Evolutionary conservation across 2,113 vertebrate species (phyloP).

Genomic region (Rhadina sibilatrix): DNA sequence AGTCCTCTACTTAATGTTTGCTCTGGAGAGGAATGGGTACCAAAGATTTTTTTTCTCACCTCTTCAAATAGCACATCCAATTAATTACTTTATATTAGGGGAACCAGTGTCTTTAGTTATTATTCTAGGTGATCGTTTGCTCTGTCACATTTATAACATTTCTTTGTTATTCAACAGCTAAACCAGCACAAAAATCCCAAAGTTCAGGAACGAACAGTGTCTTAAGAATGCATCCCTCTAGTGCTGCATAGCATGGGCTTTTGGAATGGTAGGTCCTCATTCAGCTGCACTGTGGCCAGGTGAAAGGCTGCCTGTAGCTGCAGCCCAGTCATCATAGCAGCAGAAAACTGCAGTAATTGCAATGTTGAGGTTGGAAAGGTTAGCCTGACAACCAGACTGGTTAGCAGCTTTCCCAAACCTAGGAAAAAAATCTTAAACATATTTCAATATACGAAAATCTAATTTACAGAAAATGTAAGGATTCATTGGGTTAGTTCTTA

Average conservation of each 20-base stretch:
- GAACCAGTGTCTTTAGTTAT: background rate
- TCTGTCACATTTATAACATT: background rate
- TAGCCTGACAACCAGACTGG: background rate
- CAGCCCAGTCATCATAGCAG: background rate
- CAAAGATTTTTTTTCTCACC: background rate
- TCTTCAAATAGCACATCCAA: slow-evolving; percentile 29
- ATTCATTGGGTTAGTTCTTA: background rate
- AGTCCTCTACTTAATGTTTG: slow-evolving; percentile 36
- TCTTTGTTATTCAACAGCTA: background rate
- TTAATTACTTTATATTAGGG: background rate
- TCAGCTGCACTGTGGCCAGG: background rate
- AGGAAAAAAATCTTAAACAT: background rate
- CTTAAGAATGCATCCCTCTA: background rate
- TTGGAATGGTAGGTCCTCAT: background rate
- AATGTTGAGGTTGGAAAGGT: background rate
- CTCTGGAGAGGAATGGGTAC: slow-evolving; percentile 18
- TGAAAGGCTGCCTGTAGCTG: background rate
- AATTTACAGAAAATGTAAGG: background rate
- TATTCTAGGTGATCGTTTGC: background rate
- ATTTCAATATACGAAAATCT: background rate
- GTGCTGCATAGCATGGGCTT: background rate
- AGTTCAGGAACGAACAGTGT: fast-evolving
- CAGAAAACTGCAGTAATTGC: background rate
- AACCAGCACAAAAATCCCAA: background rate
- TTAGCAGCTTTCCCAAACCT: background rate